A percentile compares a stretch with the other conserved stretches of the same genome.
phyloP scores from a whole-genome alignment of 23 tunicate species.

The Phallusia fumigata region DNA sequence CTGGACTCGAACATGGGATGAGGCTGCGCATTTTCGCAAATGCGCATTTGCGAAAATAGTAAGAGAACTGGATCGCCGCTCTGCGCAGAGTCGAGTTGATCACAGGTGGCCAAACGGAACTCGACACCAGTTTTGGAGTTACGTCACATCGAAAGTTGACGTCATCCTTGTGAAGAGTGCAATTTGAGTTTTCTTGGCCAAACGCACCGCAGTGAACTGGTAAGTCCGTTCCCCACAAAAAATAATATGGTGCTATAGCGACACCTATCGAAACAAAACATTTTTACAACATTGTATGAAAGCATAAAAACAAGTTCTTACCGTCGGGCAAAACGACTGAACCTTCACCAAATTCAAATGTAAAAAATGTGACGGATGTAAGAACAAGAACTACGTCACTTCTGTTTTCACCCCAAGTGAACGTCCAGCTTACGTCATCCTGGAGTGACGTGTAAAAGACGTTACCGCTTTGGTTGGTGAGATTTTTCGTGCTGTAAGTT shows the following conservation, averaged over 20 bases:
- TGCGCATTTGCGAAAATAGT: neutral
- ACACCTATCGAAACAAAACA: neutral
- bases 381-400: neutral
- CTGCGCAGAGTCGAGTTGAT: neutral
- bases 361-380: neutral
- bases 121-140: neutral
- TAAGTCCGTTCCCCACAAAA: neutral
- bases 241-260: neutral
- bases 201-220: neutral
- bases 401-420: slow-evolving; percentile 5
- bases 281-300: neutral
- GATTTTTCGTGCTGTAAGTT: neutral
- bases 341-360: neutral
- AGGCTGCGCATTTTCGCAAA: too few species aligned
- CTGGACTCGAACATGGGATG: too few species aligned
- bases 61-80: neutral
- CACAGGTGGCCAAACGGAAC: neutral
- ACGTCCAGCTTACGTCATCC: neutral
- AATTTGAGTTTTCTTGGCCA: neutral
- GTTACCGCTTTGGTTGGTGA: neutral
- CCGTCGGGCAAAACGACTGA: neutral
- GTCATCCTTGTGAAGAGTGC: neutral
- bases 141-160: neutral
- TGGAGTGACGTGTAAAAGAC: neutral
- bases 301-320: neutral